These are phyloP conservation scores for Bombus terrestris DNA, from an alignment of 1,140 invertebrate species.

Conservation along the genomic window DNA sequence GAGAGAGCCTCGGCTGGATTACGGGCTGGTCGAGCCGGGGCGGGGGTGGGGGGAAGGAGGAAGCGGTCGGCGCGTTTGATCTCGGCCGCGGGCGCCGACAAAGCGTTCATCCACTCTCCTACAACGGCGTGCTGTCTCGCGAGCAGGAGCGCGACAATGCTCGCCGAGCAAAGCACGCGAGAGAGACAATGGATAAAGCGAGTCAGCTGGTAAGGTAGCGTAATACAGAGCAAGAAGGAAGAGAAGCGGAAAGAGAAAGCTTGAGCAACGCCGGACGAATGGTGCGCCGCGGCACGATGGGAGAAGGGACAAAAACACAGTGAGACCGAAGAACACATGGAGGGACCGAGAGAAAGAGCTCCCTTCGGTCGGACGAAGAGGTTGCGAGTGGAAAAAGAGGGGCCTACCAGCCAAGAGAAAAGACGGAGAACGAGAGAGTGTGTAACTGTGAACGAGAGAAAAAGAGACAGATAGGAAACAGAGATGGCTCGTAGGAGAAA, in stretches of 20 bases:
- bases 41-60: conserved; percentile 52
- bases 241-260: conserved; percentile 60
- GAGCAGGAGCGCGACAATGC: conserved; percentile 66
- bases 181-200: conserved; percentile 49
- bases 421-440: conserved; percentile 24
- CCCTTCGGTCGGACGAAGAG: conserved; percentile 19
- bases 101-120: conserved; percentile 78
- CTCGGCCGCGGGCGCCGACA: conserved; percentile 81
- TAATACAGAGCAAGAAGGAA: conserved; percentile 60
- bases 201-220: conserved; percentile 54
- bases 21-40: conserved; percentile 46
- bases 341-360: conserved; percentile 37
- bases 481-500: conserved; percentile 15
- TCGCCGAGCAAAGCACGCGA: conserved; percentile 43
- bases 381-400: conserved; percentile 12
- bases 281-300: conserved; percentile 22
- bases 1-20: conserved; percentile 58
- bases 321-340: conserved; percentile 40
- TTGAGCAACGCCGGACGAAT: conserved; percentile 49
- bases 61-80: conserved; percentile 79
- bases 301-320: conserved; percentile 49
- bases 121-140: conserved; percentile 69
- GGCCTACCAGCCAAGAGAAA: background rate
- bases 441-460: background rate
- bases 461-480: conserved; percentile 29